Evolutionary conservation across 2,113 vertebrate species (phyloP), one percentile per base, ranked within the genome.

Genomic region (Sigmodon hispidus): DNA sequence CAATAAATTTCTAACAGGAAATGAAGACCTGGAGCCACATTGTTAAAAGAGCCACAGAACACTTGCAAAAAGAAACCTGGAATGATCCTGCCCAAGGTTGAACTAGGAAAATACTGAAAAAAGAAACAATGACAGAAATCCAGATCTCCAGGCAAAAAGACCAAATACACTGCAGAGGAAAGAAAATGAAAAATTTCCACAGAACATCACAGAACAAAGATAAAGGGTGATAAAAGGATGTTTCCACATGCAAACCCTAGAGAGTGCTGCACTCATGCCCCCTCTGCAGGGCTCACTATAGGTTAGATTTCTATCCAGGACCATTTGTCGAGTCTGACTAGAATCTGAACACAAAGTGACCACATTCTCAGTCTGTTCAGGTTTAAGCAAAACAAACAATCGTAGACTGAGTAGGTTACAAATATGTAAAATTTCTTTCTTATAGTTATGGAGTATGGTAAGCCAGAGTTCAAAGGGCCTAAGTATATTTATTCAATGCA

Each of bases 161-260:
- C 50, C 17, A 63, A 93, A 61, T 91, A 8, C 9, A 21, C 80
- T 90, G 45, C 10, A 65, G 29, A 50, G 36, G 31, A 85, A 86
- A 86, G 52, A 93, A 93, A 94, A 87, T 87, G 50, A 55, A 40
- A 45, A 13, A 70, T 94, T 34, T 80, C 67, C 17, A 17, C 12
- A 24, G 48, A 70, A 86, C 77, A 69, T 72, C 36, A 67, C 34
- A 77, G 48, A 89, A 95, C 45, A 70, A 61, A 29, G 55, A 87
- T 31, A 31, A 72, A 84, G 24, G 65, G 3, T 89, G 4, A 7
- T 67, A 22, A 15, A 29, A 89, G 34, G 31, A 45, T 34, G 65
- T 75, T 89, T 87, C 40, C 72, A 13, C 9, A 5, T 50, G n/a
- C 77, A 69, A 72, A 89, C 7, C 31, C 22, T 34, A 63, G 57